Conservation (phyloP, 2,888 invertebrate species). For the Oeneis ivallda region DNA sequence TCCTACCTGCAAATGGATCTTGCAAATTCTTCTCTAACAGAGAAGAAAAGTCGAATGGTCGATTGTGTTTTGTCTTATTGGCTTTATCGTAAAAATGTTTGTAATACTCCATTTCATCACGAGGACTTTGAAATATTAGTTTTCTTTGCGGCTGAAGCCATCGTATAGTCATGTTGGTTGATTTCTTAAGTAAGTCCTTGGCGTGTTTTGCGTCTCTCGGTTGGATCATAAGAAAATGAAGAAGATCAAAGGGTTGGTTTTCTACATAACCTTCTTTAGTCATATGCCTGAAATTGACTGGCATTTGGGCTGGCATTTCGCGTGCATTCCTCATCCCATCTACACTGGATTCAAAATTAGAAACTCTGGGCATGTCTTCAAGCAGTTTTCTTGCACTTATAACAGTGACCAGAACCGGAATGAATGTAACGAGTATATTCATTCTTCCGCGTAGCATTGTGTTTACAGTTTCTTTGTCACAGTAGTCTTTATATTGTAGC, state of each 20-base stretch:
- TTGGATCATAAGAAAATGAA: constrained; percentile 42
- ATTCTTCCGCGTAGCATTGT: constrained; percentile 30
- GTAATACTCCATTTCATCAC: constrained; percentile 39
- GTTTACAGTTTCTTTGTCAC: constrained; percentile 15
- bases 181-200: constrained; percentile 30
- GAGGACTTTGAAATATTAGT: constrained; percentile 33
- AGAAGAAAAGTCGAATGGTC: constrained; percentile 42
- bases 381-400: constrained; percentile 21
- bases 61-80: not conserved
- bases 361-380: not conserved
- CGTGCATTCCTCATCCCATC: not conserved
- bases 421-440: constrained; percentile 18
- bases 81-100: constrained; percentile 17
- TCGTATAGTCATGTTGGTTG: not conserved
- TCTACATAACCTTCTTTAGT: constrained; percentile 49
- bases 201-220: constrained; percentile 38
- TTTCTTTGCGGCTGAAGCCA: constrained; percentile 5
- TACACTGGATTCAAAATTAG: not conserved
- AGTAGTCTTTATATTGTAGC: constrained; percentile 24
- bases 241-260: constrained; percentile 46
- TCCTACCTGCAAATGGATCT: constrained; percentile 1
- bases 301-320: constrained; percentile 23
- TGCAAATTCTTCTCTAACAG: constrained; percentile 44
- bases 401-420: constrained; percentile 22
- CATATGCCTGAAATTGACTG: constrained; percentile 57